Evolutionary conservation across 2,888 invertebrate species (phyloP).

Genomic region (Leucophenga maculata): DNA sequence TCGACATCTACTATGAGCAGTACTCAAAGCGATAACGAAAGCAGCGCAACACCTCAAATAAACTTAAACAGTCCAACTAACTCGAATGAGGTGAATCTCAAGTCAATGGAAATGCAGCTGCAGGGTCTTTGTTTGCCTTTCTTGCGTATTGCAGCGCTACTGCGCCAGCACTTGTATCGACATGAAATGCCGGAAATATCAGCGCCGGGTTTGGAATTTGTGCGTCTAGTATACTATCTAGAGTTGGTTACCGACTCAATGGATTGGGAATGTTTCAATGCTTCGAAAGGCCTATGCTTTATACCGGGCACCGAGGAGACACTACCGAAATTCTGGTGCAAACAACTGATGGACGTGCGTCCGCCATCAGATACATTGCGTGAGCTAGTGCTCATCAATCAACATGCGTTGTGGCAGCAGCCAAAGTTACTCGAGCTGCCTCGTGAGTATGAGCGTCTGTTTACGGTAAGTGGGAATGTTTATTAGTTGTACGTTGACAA

Average conservation of each 20-base stretch:
- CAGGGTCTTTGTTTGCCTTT: conserved; percentile 88
- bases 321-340: conserved; percentile 79
- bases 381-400: conserved; percentile 78
- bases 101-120: conserved; percentile 75
- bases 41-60: conserved; percentile 18
- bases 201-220: conserved; percentile 81
- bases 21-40: not conserved
- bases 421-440: conserved; percentile 90
- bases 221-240: conserved; percentile 83
- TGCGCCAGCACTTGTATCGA: conserved; percentile 88
- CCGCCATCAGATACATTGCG: conserved; percentile 72
- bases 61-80: not conserved
- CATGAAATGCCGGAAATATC: conserved; percentile 81
- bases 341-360: conserved; percentile 76
- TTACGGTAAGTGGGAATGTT: conserved; percentile 76
- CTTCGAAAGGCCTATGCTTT: conserved; percentile 78
- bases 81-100: conserved; percentile 63
- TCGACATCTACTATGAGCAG: not conserved
- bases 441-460: conserved; percentile 91
- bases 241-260: conserved; percentile 80
- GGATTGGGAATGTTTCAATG: conserved; percentile 79
- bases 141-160: conserved; percentile 85
- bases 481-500: conserved; percentile 9
- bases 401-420: conserved; percentile 85
- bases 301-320: conserved; percentile 74